Evolutionary conservation across 2,888 invertebrate genomes (phyloP).

Genomic region (Sphaeridia pumilis): DNA sequence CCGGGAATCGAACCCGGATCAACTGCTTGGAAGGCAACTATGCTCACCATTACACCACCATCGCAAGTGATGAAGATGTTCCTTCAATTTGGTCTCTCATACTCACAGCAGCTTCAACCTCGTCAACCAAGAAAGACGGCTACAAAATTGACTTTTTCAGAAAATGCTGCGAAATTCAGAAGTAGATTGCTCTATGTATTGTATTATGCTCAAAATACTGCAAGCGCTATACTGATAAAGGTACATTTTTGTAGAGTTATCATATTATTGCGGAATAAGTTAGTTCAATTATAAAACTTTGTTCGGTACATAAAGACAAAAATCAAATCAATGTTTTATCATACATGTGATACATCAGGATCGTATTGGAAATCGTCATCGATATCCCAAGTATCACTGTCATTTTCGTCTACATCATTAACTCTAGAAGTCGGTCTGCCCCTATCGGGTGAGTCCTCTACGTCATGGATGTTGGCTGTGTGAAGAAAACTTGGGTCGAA

Average conservation of each 20-base stretch:
- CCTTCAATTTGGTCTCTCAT: too few relatives aligned
- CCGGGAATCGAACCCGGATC: conserved; percentile 5
- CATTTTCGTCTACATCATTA: conserved; percentile 5
- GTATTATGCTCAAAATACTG: too few relatives aligned
- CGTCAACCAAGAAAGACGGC: too few relatives aligned
- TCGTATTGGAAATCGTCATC: conserved; percentile 13
- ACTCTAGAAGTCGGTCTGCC: neutral
- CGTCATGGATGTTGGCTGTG: neutral
- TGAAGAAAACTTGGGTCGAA: neutral
- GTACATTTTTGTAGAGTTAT: too few relatives aligned
- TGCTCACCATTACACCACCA: conserved; percentile 5
- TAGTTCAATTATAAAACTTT: neutral
- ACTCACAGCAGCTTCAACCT: too few relatives aligned
- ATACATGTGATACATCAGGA: conserved; percentile 15
- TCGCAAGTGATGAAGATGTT: neutral
- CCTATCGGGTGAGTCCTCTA: neutral
- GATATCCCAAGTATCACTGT: conserved; percentile 12
- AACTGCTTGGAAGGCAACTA: conserved; percentile 5
- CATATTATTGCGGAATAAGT: too few relatives aligned
- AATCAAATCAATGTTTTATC: too few relatives aligned
- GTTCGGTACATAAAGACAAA: too few relatives aligned
- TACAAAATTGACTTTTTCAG: too few relatives aligned
- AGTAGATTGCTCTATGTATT: too few relatives aligned
- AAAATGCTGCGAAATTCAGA: too few relatives aligned
- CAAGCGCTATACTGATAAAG: too few relatives aligned